Base-by-base conservation (phyloP, 2,888 invertebrate species). In the Trachelus troglodyta region DNA sequence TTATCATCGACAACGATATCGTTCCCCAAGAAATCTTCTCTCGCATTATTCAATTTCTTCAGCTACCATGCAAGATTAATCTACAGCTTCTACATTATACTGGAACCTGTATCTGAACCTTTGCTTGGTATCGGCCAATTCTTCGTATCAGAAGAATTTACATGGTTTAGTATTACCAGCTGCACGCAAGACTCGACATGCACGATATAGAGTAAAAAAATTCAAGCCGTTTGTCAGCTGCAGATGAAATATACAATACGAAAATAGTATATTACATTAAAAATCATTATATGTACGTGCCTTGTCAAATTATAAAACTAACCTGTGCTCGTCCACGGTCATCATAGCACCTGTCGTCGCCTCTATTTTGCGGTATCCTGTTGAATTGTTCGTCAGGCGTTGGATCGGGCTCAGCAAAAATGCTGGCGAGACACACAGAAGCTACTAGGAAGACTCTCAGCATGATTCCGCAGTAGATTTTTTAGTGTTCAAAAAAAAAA, bases 341-440 rank as follows among this genome's bases (percentile, higher is more conserved):
- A 77, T 91, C 90, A 80, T 91, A 91, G 80, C 91, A 91, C 79
- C 89, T 90, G 76, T 89, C 90, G 80, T 91, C 90, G 33, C 89
- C 90, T 2, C 88, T 85, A 76, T 81, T 86, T 37, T 87, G 86
- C 11, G 85, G 83, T 40, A 87, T 84, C 35, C 80, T 83, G 73
- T 86, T 86, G 69, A 87, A 87, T 33, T 85, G 83, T 12, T 88
- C 89, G 6, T 89, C 89, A 23, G 34, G 34, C 11, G 87, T 82
- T 0, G 89, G 87, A 76, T 91, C 91, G 74, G 91, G 90, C 56
- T 90, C 89, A 77, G 87, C 89, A 11, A 81, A 79, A 74, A 82
- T 83, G 40, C 83, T 77, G 56, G 81, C 74, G 69, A 83, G 75
- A 76, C 71, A 82, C 37, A 81, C 78, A 68, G 80, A 83, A 69